These are phyloP conservation scores for Flexamia atlantica DNA, from an alignment of 2,888 invertebrate genomes.

Conservation along the genomic window DNA sequence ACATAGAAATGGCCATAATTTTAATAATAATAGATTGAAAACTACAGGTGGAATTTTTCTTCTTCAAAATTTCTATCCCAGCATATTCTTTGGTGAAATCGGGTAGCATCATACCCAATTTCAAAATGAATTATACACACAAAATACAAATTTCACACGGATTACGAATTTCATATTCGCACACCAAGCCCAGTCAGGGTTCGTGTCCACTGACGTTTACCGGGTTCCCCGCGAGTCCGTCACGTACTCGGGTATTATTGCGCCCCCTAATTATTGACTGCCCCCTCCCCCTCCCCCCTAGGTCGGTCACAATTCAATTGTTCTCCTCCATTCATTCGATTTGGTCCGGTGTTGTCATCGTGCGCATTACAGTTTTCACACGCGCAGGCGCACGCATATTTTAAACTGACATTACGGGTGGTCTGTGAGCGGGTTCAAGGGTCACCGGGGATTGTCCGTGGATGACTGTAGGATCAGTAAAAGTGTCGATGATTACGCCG, in stretches of 20 bases:
- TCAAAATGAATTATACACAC: no score
- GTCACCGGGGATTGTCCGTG: neutral
- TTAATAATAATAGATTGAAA: no score
- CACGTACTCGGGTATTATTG: constrained; percentile 33
- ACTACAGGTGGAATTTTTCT: no score
- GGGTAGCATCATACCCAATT: no score
- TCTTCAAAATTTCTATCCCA: no score
- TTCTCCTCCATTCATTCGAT: constrained; percentile 52
- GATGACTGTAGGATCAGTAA: neutral
- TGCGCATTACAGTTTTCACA: constrained; percentile 45
- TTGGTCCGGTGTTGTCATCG: constrained; percentile 31
- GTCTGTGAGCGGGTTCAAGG: constrained; percentile 32
- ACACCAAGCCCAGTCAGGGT: no score
- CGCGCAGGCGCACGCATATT: constrained; percentile 30
- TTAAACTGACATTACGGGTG: constrained; percentile 26
- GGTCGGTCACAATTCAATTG: constrained; percentile 43
- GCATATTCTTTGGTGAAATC: no score
- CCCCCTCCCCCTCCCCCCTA: constrained; percentile 7
- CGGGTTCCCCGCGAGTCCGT: constrained; percentile 11
- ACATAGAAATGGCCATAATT: no score
- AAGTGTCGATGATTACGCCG: neutral
- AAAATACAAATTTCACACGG: no score
- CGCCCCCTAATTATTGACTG: constrained; percentile 36
- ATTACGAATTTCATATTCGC: no score
- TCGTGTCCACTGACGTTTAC: neutral